phyloP scores from a whole-genome alignment of 2,888 invertebrate genomes.

The Drosophila acutilabella region DNA sequence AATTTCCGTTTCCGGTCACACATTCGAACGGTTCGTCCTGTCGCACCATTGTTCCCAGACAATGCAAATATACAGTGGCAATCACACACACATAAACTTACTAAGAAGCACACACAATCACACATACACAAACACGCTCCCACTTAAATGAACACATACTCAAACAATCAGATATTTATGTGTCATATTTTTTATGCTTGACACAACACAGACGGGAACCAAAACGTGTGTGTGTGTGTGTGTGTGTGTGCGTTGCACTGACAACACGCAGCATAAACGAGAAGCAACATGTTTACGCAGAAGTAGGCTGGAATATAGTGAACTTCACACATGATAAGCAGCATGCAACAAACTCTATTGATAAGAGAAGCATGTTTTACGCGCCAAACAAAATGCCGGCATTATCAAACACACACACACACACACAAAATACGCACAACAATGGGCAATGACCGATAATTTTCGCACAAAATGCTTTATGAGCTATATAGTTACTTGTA shows the following conservation, averaged over 20 bases:
- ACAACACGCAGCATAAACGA: slow-evolving; percentile 1
- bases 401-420: slow-evolving; percentile 3
- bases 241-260: slow-evolving; percentile 6
- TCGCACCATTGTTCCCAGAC: slow-evolving; percentile 47
- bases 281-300: slow-evolving; percentile 31
- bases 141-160: background rate
- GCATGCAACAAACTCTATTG: slow-evolving; percentile 30
- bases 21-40: slow-evolving; percentile 54
- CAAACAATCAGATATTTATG: slow-evolving; percentile 31
- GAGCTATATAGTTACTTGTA: background rate
- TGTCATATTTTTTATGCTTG: slow-evolving; percentile 22
- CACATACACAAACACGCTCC: slow-evolving; percentile 8
- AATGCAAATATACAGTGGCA: slow-evolving; percentile 48
- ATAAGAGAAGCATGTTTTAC: slow-evolving; percentile 43
- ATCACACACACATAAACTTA: slow-evolving; percentile 15
- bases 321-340: slow-evolving; percentile 52
- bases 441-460: slow-evolving; percentile 20
- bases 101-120: slow-evolving; percentile 10
- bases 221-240: slow-evolving; percentile 8
- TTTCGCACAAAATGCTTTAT: slow-evolving; percentile 16
- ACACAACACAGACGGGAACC: slow-evolving; percentile 8
- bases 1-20: slow-evolving; percentile 70
- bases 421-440: background rate
- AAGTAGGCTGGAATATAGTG: slow-evolving; percentile 33
- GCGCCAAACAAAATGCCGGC: slow-evolving; percentile 61